A percentile compares a stretch with the other conserved stretches of the same genome.
These are phyloP conservation scores for Rhaphigaster nebulosa DNA, from an alignment of 2,888 invertebrate genomes.

Conservation along the genomic window DNA sequence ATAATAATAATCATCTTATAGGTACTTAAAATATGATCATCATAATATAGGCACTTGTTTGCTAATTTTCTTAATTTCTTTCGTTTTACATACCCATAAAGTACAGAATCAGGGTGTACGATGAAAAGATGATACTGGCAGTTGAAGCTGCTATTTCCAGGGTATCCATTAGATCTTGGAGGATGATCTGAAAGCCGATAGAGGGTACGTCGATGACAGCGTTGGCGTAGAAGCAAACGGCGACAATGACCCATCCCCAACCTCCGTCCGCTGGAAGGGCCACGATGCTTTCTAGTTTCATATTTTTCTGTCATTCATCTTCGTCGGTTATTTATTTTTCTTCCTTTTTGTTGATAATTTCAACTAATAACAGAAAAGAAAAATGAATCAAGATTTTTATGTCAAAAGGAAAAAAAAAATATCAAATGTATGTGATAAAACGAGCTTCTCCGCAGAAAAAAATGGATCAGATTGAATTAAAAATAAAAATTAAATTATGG, in stretches of 20 bases:
- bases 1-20: too few species aligned
- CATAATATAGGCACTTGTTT: too few species aligned
- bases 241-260: constrained; percentile 34
- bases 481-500: too few species aligned
- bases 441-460: too few species aligned
- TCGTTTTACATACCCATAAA: constrained; percentile 15
- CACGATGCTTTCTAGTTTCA: neutral
- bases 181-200: constrained; percentile 19
- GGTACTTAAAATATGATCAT: too few species aligned
- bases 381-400: neutral
- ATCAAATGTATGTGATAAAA: too few species aligned
- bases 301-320: neutral
- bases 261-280: constrained; percentile 28
- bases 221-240: neutral
- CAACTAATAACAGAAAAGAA: neutral
- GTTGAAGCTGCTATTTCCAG: neutral
- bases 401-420: too few species aligned
- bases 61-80: neutral
- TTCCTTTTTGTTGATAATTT: neutral
- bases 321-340: neutral
- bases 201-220: constrained; percentile 47
- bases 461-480: too few species aligned
- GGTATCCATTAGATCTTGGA: neutral
- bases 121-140: neutral
- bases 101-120: neutral